A percentile compares a stretch with the other conserved stretches of the same genome.
These are phyloP conservation scores for Regulus satrapa DNA, from an alignment of 2,113 vertebrate genomes.

Conservation along the genomic window DNA sequence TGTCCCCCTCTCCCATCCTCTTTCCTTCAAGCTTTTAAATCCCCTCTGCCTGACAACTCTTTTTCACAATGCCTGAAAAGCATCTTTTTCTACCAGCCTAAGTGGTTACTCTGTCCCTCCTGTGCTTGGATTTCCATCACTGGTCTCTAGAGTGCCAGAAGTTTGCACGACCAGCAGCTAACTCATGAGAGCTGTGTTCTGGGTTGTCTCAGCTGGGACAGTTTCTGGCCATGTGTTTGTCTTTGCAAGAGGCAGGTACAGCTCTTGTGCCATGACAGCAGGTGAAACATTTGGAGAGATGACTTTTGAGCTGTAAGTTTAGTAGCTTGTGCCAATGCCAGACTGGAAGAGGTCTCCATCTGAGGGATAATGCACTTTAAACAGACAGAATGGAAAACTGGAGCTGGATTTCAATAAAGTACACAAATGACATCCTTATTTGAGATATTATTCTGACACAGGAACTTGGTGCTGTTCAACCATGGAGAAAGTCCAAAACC, in stretches of 20 bases:
- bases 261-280: neutral
- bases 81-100: neutral
- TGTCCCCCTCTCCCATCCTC: neutral
- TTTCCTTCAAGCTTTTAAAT: neutral
- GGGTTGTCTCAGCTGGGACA: neutral
- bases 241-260: neutral
- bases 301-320: constrained; percentile 48
- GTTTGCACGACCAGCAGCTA: neutral
- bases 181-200: neutral
- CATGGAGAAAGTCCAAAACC: neutral
- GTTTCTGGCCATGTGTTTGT: neutral
- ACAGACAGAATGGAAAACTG: neutral
- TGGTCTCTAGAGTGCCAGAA: neutral
- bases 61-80: neutral
- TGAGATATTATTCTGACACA: neutral
- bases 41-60: neutral
- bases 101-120: neutral
- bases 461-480: neutral
- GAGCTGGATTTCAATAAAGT: constrained; percentile 1
- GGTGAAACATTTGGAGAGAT: constrained; percentile 8
- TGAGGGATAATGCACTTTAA: neutral
- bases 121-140: neutral
- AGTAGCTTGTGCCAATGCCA: neutral
- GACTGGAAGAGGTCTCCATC: constrained; percentile 8
- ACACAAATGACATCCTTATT: neutral